A percentile compares a stretch with the other conserved stretches of the same genome.
Evolutionary conservation across 2,888 invertebrate genomes (phyloP).

Genomic region (Gasteruption jaculator): DNA sequence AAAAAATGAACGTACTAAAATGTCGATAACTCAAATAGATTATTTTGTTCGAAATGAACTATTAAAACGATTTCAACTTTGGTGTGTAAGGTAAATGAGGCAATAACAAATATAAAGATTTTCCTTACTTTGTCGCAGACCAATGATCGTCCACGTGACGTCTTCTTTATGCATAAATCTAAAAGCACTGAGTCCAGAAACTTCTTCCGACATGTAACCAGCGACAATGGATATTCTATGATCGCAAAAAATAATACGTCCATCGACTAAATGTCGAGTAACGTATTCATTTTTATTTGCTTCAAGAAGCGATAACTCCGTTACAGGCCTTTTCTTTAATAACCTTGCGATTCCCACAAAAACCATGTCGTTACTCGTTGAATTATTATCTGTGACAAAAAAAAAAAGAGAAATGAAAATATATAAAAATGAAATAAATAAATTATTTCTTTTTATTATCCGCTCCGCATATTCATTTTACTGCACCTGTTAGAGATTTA

Average conservation of each 20-base stretch:
- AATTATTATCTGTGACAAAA: slow-evolving; percentile 24
- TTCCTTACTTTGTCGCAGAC: slow-evolving; percentile 70
- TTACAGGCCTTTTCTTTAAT: slow-evolving; percentile 66
- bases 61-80: too few species aligned
- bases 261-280: slow-evolving; percentile 84
- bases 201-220: slow-evolving; percentile 86
- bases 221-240: slow-evolving; percentile 85
- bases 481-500: too few species aligned
- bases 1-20: not conserved
- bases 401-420: not conserved
- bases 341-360: slow-evolving; percentile 73
- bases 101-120: not conserved
- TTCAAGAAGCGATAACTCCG: slow-evolving; percentile 62
- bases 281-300: slow-evolving; percentile 80
- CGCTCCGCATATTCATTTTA: too few species aligned
- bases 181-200: slow-evolving; percentile 83
- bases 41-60: slow-evolving; percentile 1
- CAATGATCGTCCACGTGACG: slow-evolving; percentile 83
- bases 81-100: not conserved
- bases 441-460: too few species aligned
- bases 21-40: slow-evolving; percentile 1
- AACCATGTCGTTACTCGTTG: slow-evolving; percentile 48
- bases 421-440: too few species aligned
- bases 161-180: slow-evolving; percentile 87
- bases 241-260: slow-evolving; percentile 84